phyloP scores from a whole-genome alignment of 2,797 vertebrate species.

The Ptychadena robeensis region DNA sequence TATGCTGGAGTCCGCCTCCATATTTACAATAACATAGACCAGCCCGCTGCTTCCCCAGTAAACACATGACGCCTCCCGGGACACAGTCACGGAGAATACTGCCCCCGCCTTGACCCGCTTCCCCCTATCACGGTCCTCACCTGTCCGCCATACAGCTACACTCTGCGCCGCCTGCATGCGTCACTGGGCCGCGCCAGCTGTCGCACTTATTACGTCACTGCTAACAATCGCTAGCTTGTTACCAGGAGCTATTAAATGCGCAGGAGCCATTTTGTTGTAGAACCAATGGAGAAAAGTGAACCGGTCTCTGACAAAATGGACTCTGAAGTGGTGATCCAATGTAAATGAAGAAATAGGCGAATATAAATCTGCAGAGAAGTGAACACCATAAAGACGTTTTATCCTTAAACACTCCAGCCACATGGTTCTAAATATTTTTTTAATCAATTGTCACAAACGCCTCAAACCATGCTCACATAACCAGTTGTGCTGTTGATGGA shows the following conservation, averaged over 20 bases:
- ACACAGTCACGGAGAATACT: background rate
- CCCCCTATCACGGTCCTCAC: background rate
- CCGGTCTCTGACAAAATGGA: background rate
- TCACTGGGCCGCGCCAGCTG: conserved; percentile 3
- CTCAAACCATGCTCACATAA: too few relatives aligned
- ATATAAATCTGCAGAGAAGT: too few relatives aligned
- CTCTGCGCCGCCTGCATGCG: conserved; percentile 22
- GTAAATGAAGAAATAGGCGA: too few relatives aligned
- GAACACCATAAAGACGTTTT: too few relatives aligned
- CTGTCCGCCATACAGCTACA: conserved; percentile 11
- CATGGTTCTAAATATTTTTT: too few relatives aligned
- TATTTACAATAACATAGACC: background rate
- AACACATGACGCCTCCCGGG: too few relatives aligned
- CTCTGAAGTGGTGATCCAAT: too few relatives aligned
- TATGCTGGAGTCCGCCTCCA: background rate
- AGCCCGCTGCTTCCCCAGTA: background rate
- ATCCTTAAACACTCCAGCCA: too few relatives aligned
- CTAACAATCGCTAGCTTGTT: background rate
- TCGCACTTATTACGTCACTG: background rate
- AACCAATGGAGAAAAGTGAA: background rate
- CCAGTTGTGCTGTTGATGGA: too few relatives aligned
- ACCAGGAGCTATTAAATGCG: too few relatives aligned
- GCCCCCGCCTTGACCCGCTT: too few relatives aligned
- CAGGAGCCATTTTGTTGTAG: conserved; percentile 15
- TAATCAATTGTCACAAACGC: too few relatives aligned